Evolutionary conservation across 2,797 vertebrate species (phyloP).

Genomic region (Ptychobarbus kaznakovi): DNA sequence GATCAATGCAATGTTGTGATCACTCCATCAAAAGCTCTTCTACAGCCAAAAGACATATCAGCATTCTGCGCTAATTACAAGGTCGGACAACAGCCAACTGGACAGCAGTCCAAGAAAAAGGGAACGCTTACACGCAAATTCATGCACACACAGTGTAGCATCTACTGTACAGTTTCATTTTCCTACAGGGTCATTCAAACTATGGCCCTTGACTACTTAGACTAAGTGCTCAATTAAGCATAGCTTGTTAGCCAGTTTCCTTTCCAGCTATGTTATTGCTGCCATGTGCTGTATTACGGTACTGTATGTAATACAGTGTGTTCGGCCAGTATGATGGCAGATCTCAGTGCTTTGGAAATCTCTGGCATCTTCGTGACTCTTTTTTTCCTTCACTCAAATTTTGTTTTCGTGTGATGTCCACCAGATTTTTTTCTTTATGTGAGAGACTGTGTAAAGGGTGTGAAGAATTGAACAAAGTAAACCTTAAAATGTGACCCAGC

Average conservation of each 20-base stretch:
- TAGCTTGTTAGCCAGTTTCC: slow-evolving; percentile 78
- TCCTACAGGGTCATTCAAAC: slow-evolving; percentile 74
- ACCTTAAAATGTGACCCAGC: background rate
- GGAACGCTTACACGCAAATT: slow-evolving; percentile 56
- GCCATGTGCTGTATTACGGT: slow-evolving; percentile 74
- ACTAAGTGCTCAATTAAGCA: slow-evolving; percentile 81
- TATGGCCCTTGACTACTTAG: slow-evolving; percentile 78
- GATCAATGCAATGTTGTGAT: slow-evolving; percentile 52
- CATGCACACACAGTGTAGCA: slow-evolving; percentile 58
- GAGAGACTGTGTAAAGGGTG: background rate
- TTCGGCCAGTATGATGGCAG: slow-evolving; percentile 23
- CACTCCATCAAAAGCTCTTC: slow-evolving; percentile 55
- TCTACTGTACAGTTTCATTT: slow-evolving; percentile 66
- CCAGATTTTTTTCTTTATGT: background rate
- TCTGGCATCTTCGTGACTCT: slow-evolving; percentile 52
- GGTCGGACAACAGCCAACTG: slow-evolving; percentile 60
- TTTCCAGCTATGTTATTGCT: slow-evolving; percentile 76
- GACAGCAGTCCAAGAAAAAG: slow-evolving; percentile 60
- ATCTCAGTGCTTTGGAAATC: slow-evolving; percentile 28
- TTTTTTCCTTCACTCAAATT: slow-evolving; percentile 43
- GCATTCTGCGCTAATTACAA: slow-evolving; percentile 66
- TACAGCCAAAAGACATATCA: slow-evolving; percentile 63
- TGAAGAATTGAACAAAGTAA: background rate
- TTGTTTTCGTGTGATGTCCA: background rate
- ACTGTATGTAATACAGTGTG: slow-evolving; percentile 44